phyloP scores from a whole-genome alignment of 1,140 invertebrate genomes.

The Telenomus remus region DNA sequence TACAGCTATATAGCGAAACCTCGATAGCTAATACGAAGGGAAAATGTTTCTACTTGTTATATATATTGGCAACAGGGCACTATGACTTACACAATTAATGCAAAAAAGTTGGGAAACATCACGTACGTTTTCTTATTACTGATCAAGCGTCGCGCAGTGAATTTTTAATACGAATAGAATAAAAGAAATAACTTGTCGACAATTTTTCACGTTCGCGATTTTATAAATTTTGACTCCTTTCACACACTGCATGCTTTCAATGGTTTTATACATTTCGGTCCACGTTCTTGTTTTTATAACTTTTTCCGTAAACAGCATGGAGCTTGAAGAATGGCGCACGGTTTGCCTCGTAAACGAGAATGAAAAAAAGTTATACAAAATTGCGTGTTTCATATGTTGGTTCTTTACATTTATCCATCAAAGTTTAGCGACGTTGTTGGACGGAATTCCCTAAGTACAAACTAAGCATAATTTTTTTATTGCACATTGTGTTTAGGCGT shows the following conservation, averaged over 20 bases:
- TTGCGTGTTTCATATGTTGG: constrained; percentile 58
- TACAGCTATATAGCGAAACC: not conserved
- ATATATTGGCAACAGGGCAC: not conserved
- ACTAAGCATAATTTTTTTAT: constrained; percentile 41
- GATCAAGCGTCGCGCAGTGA: constrained; percentile 7
- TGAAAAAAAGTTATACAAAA: constrained; percentile 59
- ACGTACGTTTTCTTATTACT: constrained; percentile 22
- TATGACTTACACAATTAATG: constrained; percentile 31
- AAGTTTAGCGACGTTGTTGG: constrained; percentile 47
- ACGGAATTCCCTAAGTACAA: constrained; percentile 33
- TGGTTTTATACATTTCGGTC: too few relatives aligned
- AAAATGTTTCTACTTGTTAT: constrained; percentile 47
- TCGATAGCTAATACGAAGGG: constrained; percentile 35
- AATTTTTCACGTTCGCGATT: not conserved
- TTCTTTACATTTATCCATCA: constrained; percentile 59
- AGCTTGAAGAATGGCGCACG: constrained; percentile 43
- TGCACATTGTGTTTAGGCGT: constrained; percentile 23
- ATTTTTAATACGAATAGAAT: constrained; percentile 15
- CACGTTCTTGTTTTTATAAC: constrained; percentile 31
- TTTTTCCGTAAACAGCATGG: constrained; percentile 45
- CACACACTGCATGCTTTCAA: too few relatives aligned
- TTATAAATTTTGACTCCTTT: too few relatives aligned
- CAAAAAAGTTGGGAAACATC: constrained; percentile 20
- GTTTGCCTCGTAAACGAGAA: constrained; percentile 55
- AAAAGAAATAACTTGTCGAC: too few relatives aligned